Conservation (phyloP, 2,113 vertebrate species). For the Corvus moneduloides region DNA sequence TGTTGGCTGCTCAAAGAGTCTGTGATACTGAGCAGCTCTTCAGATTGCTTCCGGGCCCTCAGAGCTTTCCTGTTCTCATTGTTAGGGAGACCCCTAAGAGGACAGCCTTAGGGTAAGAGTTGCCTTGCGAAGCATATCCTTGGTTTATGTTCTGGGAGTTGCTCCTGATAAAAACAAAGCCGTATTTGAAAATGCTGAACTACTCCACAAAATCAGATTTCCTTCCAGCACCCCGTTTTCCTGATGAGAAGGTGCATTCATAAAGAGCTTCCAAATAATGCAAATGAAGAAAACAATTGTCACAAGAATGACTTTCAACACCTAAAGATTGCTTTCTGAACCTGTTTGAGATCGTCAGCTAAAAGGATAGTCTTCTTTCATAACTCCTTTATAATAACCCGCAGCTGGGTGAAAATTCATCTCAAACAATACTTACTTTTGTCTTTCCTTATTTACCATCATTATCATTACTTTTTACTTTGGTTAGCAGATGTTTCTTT, state of each 20-base stretch:
- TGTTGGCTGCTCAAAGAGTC: not conserved
- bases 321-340: slow-evolving; percentile 22
- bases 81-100: not conserved
- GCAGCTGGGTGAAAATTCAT: slow-evolving; percentile 63
- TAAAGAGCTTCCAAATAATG: not conserved
- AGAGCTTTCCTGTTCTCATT: not conserved
- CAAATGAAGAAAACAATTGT: not conserved
- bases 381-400: not conserved
- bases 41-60: not conserved
- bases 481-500: slow-evolving; percentile 78
- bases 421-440: slow-evolving; percentile 66
- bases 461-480: slow-evolving; percentile 70
- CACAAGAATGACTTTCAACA: not conserved
- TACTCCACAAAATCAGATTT: not conserved
- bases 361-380: slow-evolving; percentile 2
- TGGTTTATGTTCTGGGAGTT: not conserved
- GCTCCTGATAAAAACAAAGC: not conserved
- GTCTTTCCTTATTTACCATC: slow-evolving; percentile 69
- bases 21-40: not conserved
- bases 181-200: not conserved
- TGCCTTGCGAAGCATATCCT: not conserved
- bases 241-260: not conserved
- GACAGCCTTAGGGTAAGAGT: not conserved
- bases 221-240: not conserved
- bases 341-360: not conserved